Conservation (phyloP, 1,140 invertebrate genomes). For the Drosophila persimilis region DNA sequence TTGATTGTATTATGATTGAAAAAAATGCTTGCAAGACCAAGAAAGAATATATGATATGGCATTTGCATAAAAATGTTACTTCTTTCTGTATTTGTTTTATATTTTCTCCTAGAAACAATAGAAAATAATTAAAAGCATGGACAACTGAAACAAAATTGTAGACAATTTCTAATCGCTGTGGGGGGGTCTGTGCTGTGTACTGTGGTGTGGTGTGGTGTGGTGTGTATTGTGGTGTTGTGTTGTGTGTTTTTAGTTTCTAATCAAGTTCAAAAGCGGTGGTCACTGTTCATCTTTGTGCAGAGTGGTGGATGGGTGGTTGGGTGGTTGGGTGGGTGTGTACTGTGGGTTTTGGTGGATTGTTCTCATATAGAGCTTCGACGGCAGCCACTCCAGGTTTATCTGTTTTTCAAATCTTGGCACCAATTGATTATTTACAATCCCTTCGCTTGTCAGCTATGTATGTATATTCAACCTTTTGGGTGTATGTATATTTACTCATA, state of each 20-base stretch:
- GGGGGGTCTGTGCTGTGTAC: not conserved
- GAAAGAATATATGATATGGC: constrained; percentile 14
- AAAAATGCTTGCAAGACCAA: constrained; percentile 42
- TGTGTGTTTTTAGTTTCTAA: constrained; percentile 46
- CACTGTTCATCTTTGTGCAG: constrained; percentile 62
- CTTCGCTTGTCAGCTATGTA: too few relatives aligned
- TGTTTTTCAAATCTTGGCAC: constrained; percentile 24
- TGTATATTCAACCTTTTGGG: too few relatives aligned
- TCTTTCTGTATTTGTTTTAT: too few relatives aligned
- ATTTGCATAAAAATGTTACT: constrained; percentile 22
- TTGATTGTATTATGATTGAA: constrained; percentile 24
- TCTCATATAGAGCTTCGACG: constrained; percentile 13
- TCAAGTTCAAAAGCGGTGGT: constrained; percentile 68
- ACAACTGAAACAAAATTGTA: constrained; percentile 30
- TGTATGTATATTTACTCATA: constrained; percentile 17
- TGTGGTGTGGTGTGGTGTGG: too few relatives aligned
- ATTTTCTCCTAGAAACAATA: not conserved
- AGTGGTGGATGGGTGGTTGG: constrained; percentile 47
- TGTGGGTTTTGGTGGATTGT: constrained; percentile 28
- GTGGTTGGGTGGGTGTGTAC: constrained; percentile 23
- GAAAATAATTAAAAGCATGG: constrained; percentile 25
- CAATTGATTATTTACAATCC: constrained; percentile 36
- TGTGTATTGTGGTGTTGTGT: constrained; percentile 6
- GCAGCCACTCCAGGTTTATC: not conserved
- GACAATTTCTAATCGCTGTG: constrained; percentile 41